Conservation (phyloP, 2,113 vertebrate species). For the Mormyrus iriodes region DNA sequence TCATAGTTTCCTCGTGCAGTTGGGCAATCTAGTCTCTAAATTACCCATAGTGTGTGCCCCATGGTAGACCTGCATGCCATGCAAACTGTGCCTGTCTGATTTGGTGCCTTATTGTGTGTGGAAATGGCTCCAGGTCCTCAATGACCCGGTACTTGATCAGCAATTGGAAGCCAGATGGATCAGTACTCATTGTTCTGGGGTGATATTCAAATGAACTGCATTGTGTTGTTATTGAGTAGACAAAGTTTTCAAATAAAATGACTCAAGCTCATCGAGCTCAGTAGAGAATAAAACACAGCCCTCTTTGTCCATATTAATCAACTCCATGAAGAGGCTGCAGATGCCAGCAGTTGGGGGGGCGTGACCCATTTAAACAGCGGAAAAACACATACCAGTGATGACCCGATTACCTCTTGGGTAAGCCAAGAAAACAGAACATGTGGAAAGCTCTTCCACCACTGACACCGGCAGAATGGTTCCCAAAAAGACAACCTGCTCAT, state of each 20-base stretch:
- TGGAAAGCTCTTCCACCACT: neutral
- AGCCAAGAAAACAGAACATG: neutral
- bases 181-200: neutral
- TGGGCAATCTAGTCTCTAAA: neutral
- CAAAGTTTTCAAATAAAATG: neutral
- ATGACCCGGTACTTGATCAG: neutral
- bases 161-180: neutral
- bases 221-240: slow-evolving; percentile 3
- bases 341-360: neutral
- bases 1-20: neutral
- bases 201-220: neutral
- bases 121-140: neutral
- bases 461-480: neutral
- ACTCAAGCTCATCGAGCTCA: neutral
- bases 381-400: neutral
- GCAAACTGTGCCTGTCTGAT: neutral
- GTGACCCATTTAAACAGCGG: neutral
- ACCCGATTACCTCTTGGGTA: neutral
- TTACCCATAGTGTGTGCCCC: neutral
- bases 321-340: neutral
- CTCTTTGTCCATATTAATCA: neutral
- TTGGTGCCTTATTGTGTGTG: neutral
- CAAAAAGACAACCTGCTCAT: neutral
- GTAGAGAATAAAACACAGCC: neutral
- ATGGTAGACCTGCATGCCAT: neutral